A percentile compares a stretch with the other conserved stretches of the same genome.
Evolutionary conservation across 2,888 invertebrate species (phyloP).

Genomic region (Stomorhina lunata): DNA sequence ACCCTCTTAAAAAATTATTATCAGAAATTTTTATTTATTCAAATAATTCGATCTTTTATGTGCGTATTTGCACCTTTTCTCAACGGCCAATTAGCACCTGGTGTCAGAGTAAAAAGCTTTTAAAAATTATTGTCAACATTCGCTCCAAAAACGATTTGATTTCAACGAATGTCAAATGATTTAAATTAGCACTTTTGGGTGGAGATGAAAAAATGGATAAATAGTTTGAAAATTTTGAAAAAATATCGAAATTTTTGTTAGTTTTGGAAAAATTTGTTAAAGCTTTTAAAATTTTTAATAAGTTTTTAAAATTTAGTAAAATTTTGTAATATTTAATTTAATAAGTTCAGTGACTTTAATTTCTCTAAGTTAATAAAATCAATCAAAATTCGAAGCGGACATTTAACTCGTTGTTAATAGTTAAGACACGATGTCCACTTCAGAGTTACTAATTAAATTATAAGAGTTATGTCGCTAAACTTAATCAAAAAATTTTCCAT

Average conservation of each 20-base stretch:
- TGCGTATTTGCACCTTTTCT: conserved; percentile 14
- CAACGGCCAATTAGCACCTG: conserved; percentile 56
- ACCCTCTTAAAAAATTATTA: conserved; percentile 4
- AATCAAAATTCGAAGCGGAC: too few relatives aligned
- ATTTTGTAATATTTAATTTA: too few relatives aligned
- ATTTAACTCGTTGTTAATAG: background rate
- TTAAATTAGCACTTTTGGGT: conserved; percentile 49
- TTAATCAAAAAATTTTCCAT: background rate
- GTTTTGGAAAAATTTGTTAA: background rate
- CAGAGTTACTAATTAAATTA: conserved; percentile 24
- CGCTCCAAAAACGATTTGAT: background rate
- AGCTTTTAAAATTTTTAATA: background rate
- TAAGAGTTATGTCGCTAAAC: background rate
- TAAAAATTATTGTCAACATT: conserved; percentile 48
- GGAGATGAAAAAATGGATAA: background rate
- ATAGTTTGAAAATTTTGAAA: background rate
- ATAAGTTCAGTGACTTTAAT: too few relatives aligned
- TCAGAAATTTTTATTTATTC: conserved; percentile 2
- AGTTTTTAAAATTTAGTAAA: background rate
- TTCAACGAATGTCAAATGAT: conserved; percentile 59
- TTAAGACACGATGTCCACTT: background rate
- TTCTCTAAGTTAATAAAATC: too few relatives aligned
- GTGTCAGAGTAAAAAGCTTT: conserved; percentile 9
- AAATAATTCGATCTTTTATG: background rate
- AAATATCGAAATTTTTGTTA: background rate